A percentile compares a stretch with the other conserved stretches of the same genome.
Evolutionary conservation across 2,797 vertebrate species (phyloP).

Genomic region (Gymnothorax reevesii): DNA sequence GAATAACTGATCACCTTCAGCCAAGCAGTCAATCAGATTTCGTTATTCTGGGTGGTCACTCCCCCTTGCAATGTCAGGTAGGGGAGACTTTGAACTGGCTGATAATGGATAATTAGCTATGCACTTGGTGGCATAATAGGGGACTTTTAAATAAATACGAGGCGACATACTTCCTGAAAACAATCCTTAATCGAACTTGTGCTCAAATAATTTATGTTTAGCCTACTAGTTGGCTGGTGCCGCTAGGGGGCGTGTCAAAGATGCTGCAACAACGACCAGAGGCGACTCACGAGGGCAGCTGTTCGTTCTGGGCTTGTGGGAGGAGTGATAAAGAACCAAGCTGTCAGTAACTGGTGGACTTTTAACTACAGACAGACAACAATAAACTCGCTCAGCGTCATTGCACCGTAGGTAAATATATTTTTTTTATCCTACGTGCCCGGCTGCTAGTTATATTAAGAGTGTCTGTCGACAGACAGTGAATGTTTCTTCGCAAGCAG

Average conservation of each 20-base stretch:
- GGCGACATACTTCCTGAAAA: neutral
- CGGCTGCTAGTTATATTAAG: neutral
- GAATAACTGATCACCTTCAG: too few relatives aligned
- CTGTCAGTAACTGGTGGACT: conserved; percentile 22
- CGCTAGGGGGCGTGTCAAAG: conserved; percentile 5
- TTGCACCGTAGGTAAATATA: neutral
- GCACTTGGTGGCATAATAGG: too few relatives aligned
- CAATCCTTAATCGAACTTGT: neutral
- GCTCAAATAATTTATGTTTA: too few relatives aligned
- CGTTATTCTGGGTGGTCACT: too few relatives aligned
- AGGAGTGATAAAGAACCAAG: conserved; percentile 17
- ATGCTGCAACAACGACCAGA: neutral
- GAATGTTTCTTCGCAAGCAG: neutral
- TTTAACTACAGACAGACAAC: conserved; percentile 12
- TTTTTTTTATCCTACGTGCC: neutral
- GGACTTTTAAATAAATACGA: too few relatives aligned
- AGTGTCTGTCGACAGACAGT: neutral
- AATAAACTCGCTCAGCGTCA: conserved; percentile 1
- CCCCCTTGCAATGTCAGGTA: too few relatives aligned
- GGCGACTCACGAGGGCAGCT: neutral
- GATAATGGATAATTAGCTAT: too few relatives aligned
- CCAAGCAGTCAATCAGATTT: too few relatives aligned
- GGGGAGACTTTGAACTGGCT: too few relatives aligned
- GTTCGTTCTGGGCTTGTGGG: neutral
- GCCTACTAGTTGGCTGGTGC: neutral